Percentiles rank a stretch among this genome's conserved stretches.
Conservation (phyloP, 2,797 vertebrate genomes). For the Glossophaga mutica region DNA sequence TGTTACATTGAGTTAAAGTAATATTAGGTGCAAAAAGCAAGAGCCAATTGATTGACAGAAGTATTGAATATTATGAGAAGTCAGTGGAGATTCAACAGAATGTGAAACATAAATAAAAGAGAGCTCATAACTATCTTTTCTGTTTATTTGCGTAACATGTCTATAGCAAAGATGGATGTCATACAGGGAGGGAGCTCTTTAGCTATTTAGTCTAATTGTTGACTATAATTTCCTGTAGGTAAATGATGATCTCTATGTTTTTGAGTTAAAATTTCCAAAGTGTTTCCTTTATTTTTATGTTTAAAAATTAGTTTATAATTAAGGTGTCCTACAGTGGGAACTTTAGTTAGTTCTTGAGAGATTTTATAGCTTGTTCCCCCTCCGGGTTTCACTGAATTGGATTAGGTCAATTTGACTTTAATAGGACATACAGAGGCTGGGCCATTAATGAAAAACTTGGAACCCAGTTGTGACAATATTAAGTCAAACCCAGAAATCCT, state of each 20-base stretch:
- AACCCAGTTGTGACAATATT: neutral
- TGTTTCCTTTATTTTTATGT: neutral
- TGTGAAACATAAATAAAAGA: neutral
- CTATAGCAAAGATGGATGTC: neutral
- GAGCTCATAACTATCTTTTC: neutral
- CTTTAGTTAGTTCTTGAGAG: neutral
- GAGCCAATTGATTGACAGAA: neutral
- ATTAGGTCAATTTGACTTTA: neutral
- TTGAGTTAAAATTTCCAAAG: neutral
- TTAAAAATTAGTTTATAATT: neutral
- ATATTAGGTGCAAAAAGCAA: neutral
- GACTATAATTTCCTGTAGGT: neutral
- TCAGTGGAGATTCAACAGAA: neutral
- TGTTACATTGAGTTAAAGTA: neutral
- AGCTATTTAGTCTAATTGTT: neutral
- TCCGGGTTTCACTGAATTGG: neutral
- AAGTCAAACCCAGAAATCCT: neutral
- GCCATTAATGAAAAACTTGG: neutral
- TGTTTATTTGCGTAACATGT: neutral
- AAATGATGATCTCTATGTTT: neutral
- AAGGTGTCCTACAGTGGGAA: neutral
- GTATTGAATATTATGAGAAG: neutral
- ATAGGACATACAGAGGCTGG: neutral
- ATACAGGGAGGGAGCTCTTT: neutral
- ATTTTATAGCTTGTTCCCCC: neutral